Percentiles rank a stretch among this genome's conserved stretches.
Conservation (phyloP, 2,888 invertebrate species). For the Anodontia alba region DNA sequence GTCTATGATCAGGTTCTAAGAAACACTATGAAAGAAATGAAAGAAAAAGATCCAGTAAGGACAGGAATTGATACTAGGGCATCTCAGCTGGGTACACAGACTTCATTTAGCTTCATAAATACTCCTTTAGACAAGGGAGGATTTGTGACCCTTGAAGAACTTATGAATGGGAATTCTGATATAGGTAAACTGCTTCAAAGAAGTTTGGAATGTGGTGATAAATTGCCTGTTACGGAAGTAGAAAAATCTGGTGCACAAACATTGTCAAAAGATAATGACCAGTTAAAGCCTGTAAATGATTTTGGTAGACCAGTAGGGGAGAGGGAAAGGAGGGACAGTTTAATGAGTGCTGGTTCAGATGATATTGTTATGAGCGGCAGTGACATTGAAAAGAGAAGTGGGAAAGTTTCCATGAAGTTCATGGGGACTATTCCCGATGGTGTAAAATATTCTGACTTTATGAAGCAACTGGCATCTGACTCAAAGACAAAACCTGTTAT, state of each 20-base stretch:
- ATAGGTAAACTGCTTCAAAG: conserved; percentile 56
- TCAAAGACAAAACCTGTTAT: conserved; percentile 49
- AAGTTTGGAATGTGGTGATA: conserved; percentile 46
- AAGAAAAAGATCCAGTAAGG: background rate
- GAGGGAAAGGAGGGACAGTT: conserved; percentile 40
- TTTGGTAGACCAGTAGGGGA: background rate
- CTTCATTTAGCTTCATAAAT: conserved; percentile 51
- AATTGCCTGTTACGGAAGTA: background rate
- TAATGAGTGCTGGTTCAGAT: conserved; percentile 53
- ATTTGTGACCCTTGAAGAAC: conserved; percentile 66
- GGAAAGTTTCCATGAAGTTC: conserved; percentile 62
- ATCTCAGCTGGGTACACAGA: conserved; percentile 13
- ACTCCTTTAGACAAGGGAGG: conserved; percentile 55
- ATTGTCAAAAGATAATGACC: background rate
- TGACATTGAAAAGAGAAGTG: conserved; percentile 49
- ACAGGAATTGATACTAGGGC: background rate
- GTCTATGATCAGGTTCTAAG: background rate
- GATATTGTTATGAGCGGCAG: conserved; percentile 46
- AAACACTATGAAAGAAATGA: background rate
- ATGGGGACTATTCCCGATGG: conserved; percentile 66
- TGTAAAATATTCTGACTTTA: conserved; percentile 49
- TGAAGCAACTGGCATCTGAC: conserved; percentile 51
- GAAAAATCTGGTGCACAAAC: background rate
- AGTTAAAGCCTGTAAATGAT: background rate
- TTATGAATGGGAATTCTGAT: conserved; percentile 54